Evolutionary conservation across 2,888 invertebrate genomes (phyloP).

Genomic region (Cheilosia variabilis): DNA sequence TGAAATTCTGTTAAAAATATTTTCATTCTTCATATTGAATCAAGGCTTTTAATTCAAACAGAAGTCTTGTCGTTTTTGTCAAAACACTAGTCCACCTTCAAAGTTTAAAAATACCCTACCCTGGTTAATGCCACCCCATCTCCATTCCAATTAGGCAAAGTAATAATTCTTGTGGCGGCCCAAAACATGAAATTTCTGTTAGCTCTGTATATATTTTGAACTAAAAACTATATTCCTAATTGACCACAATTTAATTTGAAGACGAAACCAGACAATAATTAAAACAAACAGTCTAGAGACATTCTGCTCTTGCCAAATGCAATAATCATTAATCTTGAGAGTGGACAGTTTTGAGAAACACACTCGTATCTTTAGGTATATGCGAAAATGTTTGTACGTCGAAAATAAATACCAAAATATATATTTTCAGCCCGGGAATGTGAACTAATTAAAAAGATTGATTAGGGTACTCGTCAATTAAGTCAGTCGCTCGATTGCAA

Average conservation of each 20-base stretch:
- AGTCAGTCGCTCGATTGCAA: conserved; percentile 31
- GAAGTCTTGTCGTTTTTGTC: too few species aligned
- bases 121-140: neutral
- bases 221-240: neutral
- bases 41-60: too few species aligned
- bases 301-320: conserved; percentile 56
- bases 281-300: conserved; percentile 3
- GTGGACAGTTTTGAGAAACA: conserved; percentile 39
- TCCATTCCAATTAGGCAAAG: neutral
- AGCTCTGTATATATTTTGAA: neutral
- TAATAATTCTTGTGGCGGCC: neutral
- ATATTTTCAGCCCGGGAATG: conserved; percentile 30
- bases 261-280: conserved; percentile 7
- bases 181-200: neutral
- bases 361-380: neutral
- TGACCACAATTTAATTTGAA: conserved; percentile 4
- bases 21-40: too few species aligned
- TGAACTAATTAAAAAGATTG: conserved; percentile 58
- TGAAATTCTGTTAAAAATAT: too few species aligned
- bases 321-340: conserved; percentile 68
- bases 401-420: conserved; percentile 30
- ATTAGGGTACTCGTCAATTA: conserved; percentile 52
- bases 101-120: too few species aligned
- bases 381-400: conserved; percentile 23
- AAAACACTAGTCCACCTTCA: too few species aligned